Base-by-base conservation (phyloP, 2,797 vertebrate species). In the Paratrypauchen microcephalus region DNA sequence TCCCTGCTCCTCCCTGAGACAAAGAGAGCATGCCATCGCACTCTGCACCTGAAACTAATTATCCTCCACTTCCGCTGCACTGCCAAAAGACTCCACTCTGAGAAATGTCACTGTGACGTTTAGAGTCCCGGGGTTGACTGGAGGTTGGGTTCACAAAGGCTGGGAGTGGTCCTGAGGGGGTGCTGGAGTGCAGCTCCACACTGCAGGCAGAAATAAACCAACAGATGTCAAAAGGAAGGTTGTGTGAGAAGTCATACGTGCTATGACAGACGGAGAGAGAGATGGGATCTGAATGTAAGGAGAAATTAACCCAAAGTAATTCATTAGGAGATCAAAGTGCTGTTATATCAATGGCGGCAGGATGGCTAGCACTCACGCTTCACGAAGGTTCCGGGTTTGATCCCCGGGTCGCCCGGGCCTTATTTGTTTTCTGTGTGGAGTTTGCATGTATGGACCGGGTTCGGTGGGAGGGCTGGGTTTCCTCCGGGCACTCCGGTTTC, bases 1-100 rank as follows among this genome's bases (percentile, higher is more conserved):
- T 52, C 11, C 6, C 15, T 63, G 56, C 67, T 50, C 68, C 73
- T 65, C 18, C 6, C 68, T 63, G 76, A 69, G 65, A 72, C 45
- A 61, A 57, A 47, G 69, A 77, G 74, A 74, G 75, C 73, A 67
- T 75, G 79, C 72, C 68, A 52, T 72, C 77, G 24, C 65, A 66
- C 62, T 6, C 66, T 23, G 59, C 74, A 78, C 72, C 60, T 39
- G 79, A 83, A 86, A 86, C 84, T 68, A 79, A 86, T 82, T 84
- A 77, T 76, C 78, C 76, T 79, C 73, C 73, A 74, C 73, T 82
- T 81, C 58, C 24, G 24, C 81, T 75, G 58, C 36, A 74, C 77
- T 36, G 74, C 79, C 70, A 73, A 68, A 9, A 21, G 0, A 4
- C 58, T 52, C 62, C 77, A 75, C 57, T 55, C 19, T 6, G 52